These are phyloP conservation scores for Cettia cetti DNA, from an alignment of 2,113 vertebrate species.

Conservation along the genomic window DNA sequence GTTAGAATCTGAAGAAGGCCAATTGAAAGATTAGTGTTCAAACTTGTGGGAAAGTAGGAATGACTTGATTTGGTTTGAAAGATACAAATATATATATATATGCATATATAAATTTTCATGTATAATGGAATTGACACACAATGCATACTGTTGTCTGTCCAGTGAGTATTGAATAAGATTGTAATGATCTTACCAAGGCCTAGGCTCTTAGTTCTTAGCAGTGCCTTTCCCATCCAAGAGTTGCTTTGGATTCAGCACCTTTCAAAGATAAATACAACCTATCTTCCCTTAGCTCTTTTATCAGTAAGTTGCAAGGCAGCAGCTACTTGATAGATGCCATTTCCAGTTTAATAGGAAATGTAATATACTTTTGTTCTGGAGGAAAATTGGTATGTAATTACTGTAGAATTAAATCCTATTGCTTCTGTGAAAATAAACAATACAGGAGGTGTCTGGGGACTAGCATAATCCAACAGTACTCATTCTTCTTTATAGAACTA, in stretches of 20 bases:
- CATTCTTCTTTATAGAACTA: constrained; percentile 11
- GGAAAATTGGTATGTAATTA: constrained; percentile 30
- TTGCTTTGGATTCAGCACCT: neutral
- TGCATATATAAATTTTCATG: neutral
- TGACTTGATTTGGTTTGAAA: neutral
- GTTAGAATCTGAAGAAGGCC: neutral
- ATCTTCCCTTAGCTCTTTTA: neutral
- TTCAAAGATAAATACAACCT: neutral
- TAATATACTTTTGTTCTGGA: neutral
- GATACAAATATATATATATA: neutral
- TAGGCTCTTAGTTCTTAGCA: neutral
- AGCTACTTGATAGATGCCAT: neutral
- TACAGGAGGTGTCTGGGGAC: neutral
- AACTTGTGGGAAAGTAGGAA: neutral
- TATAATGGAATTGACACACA: neutral
- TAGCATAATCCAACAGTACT: neutral
- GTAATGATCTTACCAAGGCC: neutral
- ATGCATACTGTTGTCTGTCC: neutral
- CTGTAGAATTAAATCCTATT: constrained; percentile 30
- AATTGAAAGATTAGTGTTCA: neutral
- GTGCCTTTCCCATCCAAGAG: neutral
- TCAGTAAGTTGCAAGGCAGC: neutral
- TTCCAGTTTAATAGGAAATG: neutral
- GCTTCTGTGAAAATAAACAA: constrained; percentile 27
- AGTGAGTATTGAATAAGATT: neutral